Evolutionary conservation across 2,888 invertebrate genomes (phyloP), one percentile per base, ranked within the genome.

Genomic region (Odontocolon sp.): DNA sequence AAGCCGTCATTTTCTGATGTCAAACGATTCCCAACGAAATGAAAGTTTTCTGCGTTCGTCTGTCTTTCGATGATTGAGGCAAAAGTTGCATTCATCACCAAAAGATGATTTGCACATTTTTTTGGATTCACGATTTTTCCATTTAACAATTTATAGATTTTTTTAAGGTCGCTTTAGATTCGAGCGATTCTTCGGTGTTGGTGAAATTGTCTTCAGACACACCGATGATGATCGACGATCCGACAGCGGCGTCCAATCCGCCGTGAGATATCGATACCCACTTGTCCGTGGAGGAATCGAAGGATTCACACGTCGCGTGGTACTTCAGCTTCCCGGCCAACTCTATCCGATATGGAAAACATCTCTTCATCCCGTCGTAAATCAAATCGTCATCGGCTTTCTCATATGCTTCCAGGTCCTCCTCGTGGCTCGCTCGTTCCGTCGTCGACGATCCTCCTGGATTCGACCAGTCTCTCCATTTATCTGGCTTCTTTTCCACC

Each of bases 291-390:
- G 61, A 63, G 1, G 33, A 54, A 63, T 77, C 52, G 57, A 38
- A 64, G 6, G 45, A 71, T 42, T 73, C 72, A 14, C 68, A 73
- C 23, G 57, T 73, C 54, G 52, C 59, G 38, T 52, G 42, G 61
- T 72, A 70, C 57, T 52, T 64, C 45, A 57, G 45, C 47, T 76
- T 54, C 23, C 21, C 33, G 36, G 45, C 38, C 33, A 45, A 66
- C 47, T 69, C 61, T 14, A 52, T 67, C 31, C 45, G 70, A 68
- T 64, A 70, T 66, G 78, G 77, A 78, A 73, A 80, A 72, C 47
- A 79, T 42, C 47, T 76, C 52, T 52, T 67, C 67, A 59, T 75
- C 70, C 75, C 21, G 56, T 79, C 75, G 67, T 79, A 75, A 73
- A 77, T 81, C 76, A 75, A 80, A 75, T 74, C 36, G 54, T 59